Evolutionary conservation across 2,888 invertebrate genomes (phyloP), one percentile per base, ranked within the genome.

Genomic region (Pristionchus entomophagus): DNA sequence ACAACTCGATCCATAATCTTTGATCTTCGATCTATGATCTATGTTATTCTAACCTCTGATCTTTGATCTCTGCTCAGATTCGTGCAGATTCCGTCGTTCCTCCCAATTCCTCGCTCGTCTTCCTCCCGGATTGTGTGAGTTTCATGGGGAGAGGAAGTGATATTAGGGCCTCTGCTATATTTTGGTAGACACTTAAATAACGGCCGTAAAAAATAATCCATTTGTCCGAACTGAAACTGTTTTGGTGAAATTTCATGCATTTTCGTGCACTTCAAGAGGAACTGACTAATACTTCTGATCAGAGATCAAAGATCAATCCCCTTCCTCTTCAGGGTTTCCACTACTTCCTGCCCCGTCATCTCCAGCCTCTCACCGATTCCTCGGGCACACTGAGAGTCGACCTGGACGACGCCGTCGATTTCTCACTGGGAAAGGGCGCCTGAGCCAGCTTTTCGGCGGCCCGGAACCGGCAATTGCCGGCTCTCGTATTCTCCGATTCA

Each of bases 391-490:
- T 26, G 29, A 32, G 26, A 29, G 49, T 69, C 49, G 84, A 84
- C n/a, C 45, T 84, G 10, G 84, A 84, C 19, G 84, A 84, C 29
- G 84, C 65, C n/a, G 84, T 84, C 32, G 84, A 84, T 51, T 84
- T 38, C 38, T 17, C 62, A 45, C 14, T 14, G 6, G 45, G 45
- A 45, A 6, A 14, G 6, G 45, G 45, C 45, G 6, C 45, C 14
- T 45, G 45, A 45, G 59, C 19, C 32, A 38, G 2, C 62, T 62
- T 62, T 26, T 83, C 62, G 62, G 62, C 17, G 83, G n/a, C n/a
- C n/a, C n/a, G n/a, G n/a, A n/a, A n/a, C n/a, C n/a, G n/a, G n/a
- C n/a, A n/a, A n/a, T n/a, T n/a, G n/a, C n/a, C n/a, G n/a, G n/a
- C n/a, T n/a, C n/a, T n/a, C n/a, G n/a, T n/a, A n/a, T n/a, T n/a